Evolutionary conservation across 2,113 vertebrate genomes (phyloP).

Genomic region (Camelus dromedarius): DNA sequence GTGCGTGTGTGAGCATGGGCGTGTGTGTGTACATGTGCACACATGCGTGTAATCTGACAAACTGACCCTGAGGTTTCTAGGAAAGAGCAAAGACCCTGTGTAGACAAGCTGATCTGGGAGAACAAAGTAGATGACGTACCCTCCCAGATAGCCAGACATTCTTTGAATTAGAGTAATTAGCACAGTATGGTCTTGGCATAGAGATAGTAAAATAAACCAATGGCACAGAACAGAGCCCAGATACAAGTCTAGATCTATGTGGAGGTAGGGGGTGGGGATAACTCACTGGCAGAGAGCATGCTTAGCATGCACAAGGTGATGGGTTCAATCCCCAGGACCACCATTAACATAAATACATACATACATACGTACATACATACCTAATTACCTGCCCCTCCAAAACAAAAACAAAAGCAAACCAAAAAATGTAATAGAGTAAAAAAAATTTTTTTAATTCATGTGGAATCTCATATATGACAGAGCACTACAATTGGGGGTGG

Average conservation of each 20-base stretch:
- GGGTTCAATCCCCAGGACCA: too few species aligned
- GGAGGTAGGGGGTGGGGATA: too few species aligned
- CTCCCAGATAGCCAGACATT: not conserved
- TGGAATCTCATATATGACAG: not conserved
- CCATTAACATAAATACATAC: too few species aligned
- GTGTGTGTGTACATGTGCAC: not conserved
- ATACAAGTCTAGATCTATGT: not conserved
- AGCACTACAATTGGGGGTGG: not conserved
- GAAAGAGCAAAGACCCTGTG: not conserved
- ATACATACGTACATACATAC: too few species aligned
- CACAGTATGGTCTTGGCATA: not conserved
- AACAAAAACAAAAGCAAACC: too few species aligned
- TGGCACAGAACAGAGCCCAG: not conserved
- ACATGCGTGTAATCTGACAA: not conserved
- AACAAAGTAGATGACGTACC: not conserved
- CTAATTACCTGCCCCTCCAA: too few species aligned
- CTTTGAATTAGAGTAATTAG: constrained; percentile 44
- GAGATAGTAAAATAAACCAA: constrained; percentile 27
- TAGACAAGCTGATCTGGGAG: not conserved
- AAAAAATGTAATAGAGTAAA: too few species aligned
- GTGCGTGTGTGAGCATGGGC: too few species aligned
- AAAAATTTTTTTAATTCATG: too few species aligned
- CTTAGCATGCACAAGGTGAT: too few species aligned
- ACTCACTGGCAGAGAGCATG: too few species aligned
- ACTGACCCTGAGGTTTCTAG: not conserved